Evolutionary conservation across 1,140 invertebrate genomes (phyloP), one percentile per base, ranked within the genome.

Genomic region (Manduca sexta): DNA sequence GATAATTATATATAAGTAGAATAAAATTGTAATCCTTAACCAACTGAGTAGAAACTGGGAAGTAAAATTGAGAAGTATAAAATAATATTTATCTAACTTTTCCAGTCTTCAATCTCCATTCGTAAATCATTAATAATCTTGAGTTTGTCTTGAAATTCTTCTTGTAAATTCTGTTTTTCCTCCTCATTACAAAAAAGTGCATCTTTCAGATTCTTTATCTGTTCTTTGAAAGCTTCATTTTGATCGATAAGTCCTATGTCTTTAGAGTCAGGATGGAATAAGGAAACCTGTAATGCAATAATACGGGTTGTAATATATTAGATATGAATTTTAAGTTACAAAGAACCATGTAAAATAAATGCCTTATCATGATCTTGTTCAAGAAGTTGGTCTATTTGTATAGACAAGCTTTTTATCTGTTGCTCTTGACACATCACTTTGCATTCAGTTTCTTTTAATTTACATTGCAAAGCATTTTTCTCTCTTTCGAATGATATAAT

Each of bases 371-470:
- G 53, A 21, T 68, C 64, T 48, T 75, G 62, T 48, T 76, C 69
- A 18, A 83, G 45, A 37, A 82, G 47, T 55, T 53, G 66, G 48
- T 80, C 72, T 35, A 83, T 68, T 69, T 85, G 74, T 17, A 44
- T 12, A 0, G 68, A 65, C 45, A 85, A 69, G 47, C 69, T 77
- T 61, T 71, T 78, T 14, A 85, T 83, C 65, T 85, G 79, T 52
- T 83, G 72, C 17, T 75, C 76, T 60, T 82, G 74, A 50, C 79
- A 83, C 72, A 82, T 74, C 15, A 72, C 55, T 65, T 74, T 75
- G 48, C 79, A 83, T 50, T 85, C 82, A 38, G 54, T 64, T 73
- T 85, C 77, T 53, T 82, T 76, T 47, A 85, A 46, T 64, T 79
- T 81, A 56, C 73, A 82, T 30, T 67, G 49, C 38, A 81, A 62